These are phyloP conservation scores for Meteorus colon DNA, from an alignment of 2,888 invertebrate species.

Conservation along the genomic window DNA sequence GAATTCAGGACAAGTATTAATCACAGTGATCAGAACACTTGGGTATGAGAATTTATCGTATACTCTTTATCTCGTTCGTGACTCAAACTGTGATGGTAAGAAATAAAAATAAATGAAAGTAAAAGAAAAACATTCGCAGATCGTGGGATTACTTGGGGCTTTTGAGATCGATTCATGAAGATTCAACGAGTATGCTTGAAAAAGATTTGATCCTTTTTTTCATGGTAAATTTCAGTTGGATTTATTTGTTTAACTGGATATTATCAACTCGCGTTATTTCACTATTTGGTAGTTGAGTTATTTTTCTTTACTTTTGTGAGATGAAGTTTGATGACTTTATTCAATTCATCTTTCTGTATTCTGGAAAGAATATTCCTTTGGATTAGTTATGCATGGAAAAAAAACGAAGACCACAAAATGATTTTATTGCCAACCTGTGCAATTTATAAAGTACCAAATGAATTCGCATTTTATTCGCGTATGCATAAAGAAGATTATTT, in stretches of 20 bases:
- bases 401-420: no score
- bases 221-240: not conserved
- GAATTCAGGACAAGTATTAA: slow-evolving; percentile 25
- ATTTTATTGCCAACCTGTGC: no score
- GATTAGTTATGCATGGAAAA: no score
- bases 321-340: not conserved
- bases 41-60: slow-evolving; percentile 20
- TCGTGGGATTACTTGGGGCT: not conserved
- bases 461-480: not conserved
- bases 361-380: not conserved
- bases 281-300: not conserved
- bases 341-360: not conserved
- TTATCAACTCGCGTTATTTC: slow-evolving; percentile 34
- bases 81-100: slow-evolving; percentile 16
- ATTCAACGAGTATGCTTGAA: slow-evolving; percentile 10
- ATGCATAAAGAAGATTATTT: not conserved
- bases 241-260: not conserved
- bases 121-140: slow-evolving; percentile 16
- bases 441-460: not conserved
- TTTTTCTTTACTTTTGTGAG: not conserved
- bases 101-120: slow-evolving; percentile 8
- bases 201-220: slow-evolving; percentile 5
- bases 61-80: slow-evolving; percentile 25
- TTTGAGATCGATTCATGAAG: slow-evolving; percentile 9
- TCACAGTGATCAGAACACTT: slow-evolving; percentile 12